Conservation (phyloP, 2,888 invertebrate species). For the Doris montereyensis region DNA sequence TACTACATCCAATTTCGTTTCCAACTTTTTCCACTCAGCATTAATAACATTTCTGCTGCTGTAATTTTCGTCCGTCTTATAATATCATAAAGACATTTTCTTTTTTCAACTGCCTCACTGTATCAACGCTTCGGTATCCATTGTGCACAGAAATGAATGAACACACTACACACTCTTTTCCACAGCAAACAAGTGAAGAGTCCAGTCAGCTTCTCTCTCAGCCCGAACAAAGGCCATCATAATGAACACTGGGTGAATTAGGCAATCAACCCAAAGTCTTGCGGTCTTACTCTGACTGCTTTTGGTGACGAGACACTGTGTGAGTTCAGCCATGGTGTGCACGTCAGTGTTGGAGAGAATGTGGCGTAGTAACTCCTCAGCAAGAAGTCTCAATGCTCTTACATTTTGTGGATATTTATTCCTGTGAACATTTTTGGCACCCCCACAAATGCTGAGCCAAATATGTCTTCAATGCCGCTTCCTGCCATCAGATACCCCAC, state of each 20-base stretch:
- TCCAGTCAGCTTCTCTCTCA: constrained; percentile 26
- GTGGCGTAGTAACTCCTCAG: constrained; percentile 44
- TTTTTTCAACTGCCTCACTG: too few species aligned
- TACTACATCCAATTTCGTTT: too few species aligned
- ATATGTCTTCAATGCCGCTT: constrained; percentile 48
- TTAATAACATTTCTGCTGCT: too few species aligned
- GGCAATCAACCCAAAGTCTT: constrained; percentile 1
- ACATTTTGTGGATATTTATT: constrained; percentile 51
- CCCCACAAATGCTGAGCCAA: constrained; percentile 48
- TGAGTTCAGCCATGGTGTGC: background rate
- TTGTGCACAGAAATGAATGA: too few species aligned
- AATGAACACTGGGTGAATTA: constrained; percentile 19
- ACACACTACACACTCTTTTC: too few species aligned
- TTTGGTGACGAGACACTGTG: background rate
- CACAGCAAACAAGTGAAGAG: constrained; percentile 37
- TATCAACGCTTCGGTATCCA: too few species aligned
- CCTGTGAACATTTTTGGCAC: constrained; percentile 50
- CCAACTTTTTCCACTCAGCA: too few species aligned
- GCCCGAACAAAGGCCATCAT: constrained; percentile 16
- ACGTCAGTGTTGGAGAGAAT: background rate
- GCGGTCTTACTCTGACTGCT: background rate
- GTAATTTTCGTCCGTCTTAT: too few species aligned
- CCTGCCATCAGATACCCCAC: constrained; percentile 49
- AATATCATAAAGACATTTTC: too few species aligned
- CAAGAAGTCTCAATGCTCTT: constrained; percentile 45